Evolutionary conservation across 2,797 vertebrate species (phyloP).

Genomic region (Malacoraja senta): DNA sequence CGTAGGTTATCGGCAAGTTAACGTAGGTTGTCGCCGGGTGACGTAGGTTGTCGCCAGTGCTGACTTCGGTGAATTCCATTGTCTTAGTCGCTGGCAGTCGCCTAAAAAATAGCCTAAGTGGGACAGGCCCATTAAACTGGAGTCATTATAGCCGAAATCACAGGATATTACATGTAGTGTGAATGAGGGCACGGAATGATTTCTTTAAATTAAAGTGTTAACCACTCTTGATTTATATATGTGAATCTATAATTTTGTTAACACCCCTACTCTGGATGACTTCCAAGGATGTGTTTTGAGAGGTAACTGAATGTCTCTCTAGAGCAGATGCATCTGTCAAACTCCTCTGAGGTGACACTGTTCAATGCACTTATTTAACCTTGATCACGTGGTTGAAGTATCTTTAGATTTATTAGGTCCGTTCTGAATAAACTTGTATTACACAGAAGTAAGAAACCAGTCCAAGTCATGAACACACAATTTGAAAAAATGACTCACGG

Average conservation of each 20-base stretch:
- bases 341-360: not conserved
- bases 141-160: not conserved
- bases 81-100: no score
- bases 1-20: no score
- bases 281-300: not conserved
- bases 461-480: slow-evolving; percentile 11
- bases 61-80: no score
- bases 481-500: slow-evolving; percentile 28
- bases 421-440: not conserved
- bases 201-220: not conserved
- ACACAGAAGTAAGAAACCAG: not conserved
- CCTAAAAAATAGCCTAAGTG: no score
- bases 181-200: not conserved
- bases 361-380: not conserved
- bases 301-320: no score
- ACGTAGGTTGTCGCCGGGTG: no score
- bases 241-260: not conserved
- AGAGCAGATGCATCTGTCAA: not conserved
- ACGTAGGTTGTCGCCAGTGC: no score
- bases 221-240: not conserved
- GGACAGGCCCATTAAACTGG: no score
- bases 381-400: not conserved
- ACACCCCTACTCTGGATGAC: not conserved
- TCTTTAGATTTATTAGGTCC: not conserved
- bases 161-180: not conserved